phyloP scores from a whole-genome alignment of 2,797 vertebrate genomes.

The Melanotaenia pygmaea region DNA sequence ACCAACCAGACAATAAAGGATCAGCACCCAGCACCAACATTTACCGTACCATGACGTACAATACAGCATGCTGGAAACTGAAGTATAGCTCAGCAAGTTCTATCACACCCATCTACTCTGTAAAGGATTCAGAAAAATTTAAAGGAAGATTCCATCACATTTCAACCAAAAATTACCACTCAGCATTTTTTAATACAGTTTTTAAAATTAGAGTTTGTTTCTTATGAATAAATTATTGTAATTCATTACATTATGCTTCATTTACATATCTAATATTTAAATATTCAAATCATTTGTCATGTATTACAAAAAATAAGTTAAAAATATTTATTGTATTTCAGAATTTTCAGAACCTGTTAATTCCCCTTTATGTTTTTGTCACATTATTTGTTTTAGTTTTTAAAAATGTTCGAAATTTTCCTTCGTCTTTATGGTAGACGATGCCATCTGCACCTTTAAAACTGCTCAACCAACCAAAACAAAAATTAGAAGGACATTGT shows the following conservation, averaged over 20 bases:
- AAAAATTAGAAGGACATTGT: too few relatives aligned
- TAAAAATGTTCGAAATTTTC: background rate
- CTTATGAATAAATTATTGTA: background rate
- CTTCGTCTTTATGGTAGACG: background rate
- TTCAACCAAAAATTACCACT: too few relatives aligned
- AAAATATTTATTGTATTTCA: too few relatives aligned
- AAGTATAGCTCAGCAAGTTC: conserved; percentile 21
- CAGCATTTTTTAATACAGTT: conserved; percentile 1
- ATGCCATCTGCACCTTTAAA: background rate
- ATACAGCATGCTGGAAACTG: conserved; percentile 69
- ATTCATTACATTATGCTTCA: background rate
- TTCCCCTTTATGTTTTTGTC: background rate
- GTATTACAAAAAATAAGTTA: too few relatives aligned
- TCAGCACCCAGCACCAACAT: conserved; percentile 43
- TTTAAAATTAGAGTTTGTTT: background rate
- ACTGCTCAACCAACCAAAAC: background rate
- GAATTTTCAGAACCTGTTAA: background rate
- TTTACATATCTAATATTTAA: background rate
- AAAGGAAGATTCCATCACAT: too few relatives aligned
- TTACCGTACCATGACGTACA: conserved; percentile 40
- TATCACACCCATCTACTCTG: background rate
- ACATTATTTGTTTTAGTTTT: background rate
- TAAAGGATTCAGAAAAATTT: background rate
- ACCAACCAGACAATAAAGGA: conserved; percentile 55
- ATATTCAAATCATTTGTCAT: background rate